Evolutionary conservation across 2,888 invertebrate genomes (phyloP).

Genomic region (Mythimna albipuncta): DNA sequence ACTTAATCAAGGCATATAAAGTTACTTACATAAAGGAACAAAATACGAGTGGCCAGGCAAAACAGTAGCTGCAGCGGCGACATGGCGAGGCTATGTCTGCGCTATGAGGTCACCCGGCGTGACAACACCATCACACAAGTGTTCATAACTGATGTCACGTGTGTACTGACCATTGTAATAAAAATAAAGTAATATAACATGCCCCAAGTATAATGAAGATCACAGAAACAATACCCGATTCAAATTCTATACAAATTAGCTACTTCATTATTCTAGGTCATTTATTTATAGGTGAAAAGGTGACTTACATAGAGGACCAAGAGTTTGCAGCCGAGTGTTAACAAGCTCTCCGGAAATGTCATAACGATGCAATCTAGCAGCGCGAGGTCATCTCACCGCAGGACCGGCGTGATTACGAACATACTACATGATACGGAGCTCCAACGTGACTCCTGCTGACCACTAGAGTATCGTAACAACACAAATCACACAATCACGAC

Average conservation of each 20-base stretch:
- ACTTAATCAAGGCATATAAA: slow-evolving; percentile 36
- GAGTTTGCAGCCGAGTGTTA: slow-evolving; percentile 71
- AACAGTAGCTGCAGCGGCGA: slow-evolving; percentile 65
- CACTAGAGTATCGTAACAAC: slow-evolving; percentile 59
- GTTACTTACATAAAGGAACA: slow-evolving; percentile 70
- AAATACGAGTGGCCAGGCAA: slow-evolving; percentile 65
- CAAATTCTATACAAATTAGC: slow-evolving; percentile 27
- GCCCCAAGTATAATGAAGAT: slow-evolving; percentile 20
- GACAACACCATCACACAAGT: slow-evolving; percentile 74
- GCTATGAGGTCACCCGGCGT: slow-evolving; percentile 73
- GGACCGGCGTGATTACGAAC: slow-evolving; percentile 57
- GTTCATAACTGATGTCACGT: slow-evolving; percentile 73
- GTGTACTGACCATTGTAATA: slow-evolving; percentile 65
- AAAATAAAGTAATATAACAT: slow-evolving; percentile 28
- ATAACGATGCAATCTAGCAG: slow-evolving; percentile 70
- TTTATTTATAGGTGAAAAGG: slow-evolving; percentile 37
- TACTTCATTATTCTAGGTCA: not conserved
- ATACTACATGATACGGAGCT: slow-evolving; percentile 56
- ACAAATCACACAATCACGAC: slow-evolving; percentile 71
- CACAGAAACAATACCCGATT: slow-evolving; percentile 28
- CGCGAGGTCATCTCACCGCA: slow-evolving; percentile 77
- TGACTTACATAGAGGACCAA: slow-evolving; percentile 74
- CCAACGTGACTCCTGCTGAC: slow-evolving; percentile 61
- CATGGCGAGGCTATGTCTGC: slow-evolving; percentile 48
- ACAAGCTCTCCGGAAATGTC: slow-evolving; percentile 75